Evolutionary conservation across 2,113 vertebrate species (phyloP).

Genomic region (Rhizomys pruinosus): DNA sequence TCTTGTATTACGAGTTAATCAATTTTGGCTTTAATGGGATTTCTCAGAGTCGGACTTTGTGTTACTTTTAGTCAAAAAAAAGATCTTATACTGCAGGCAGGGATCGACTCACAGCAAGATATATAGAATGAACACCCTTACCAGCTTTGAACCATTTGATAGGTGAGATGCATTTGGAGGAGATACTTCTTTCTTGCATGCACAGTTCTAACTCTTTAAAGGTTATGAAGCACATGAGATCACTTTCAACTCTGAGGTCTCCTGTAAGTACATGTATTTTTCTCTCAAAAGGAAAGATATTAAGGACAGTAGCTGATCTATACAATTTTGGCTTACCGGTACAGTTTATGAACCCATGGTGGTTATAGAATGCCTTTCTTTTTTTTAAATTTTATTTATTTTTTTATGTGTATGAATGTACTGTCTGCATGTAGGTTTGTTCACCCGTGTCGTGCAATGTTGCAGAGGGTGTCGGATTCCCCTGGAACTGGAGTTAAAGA

Average conservation of each 20-base stretch:
- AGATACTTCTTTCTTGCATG: background rate
- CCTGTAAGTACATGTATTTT: background rate
- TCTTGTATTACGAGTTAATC: background rate
- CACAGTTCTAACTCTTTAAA: background rate
- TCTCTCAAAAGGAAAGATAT: background rate
- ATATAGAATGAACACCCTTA: background rate
- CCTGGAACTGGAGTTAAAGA: too few species aligned
- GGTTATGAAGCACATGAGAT: background rate
- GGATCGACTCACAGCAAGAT: background rate
- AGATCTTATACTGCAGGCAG: background rate
- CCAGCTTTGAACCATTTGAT: background rate
- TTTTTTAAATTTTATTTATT: too few species aligned
- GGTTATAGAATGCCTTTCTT: background rate
- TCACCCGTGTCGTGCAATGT: too few species aligned
- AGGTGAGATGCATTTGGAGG: background rate
- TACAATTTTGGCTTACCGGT: background rate
- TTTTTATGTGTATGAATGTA: too few species aligned
- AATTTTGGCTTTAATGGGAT: background rate
- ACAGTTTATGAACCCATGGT: background rate
- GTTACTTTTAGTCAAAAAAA: background rate
- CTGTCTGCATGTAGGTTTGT: too few species aligned
- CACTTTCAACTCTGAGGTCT: background rate
- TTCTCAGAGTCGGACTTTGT: background rate
- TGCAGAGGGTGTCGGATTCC: too few species aligned
- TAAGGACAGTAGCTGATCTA: background rate